Evolutionary conservation across 2,113 vertebrate species (phyloP), one percentile per base, ranked within the genome.

Genomic region (Vimba vimba): DNA sequence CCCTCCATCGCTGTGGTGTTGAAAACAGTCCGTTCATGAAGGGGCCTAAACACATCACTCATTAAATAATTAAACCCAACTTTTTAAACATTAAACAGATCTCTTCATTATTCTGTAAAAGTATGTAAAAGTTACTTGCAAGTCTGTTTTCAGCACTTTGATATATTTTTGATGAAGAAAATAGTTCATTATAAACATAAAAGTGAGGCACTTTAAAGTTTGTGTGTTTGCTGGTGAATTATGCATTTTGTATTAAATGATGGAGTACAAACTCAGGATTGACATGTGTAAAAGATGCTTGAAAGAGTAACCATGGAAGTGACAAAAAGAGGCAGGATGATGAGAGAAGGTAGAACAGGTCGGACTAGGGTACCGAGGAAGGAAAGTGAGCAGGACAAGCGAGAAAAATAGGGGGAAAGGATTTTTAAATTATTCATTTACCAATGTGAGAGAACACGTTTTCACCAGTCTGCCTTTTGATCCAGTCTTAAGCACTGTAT

Each of bases 391-490:
- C 47, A 66, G 15, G 39, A 82, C 79, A 21, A 30, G 45, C 21
- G 36, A 57, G 36, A 79, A 66, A 78, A 52, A 79, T n/a, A 68
- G 27, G 25, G 30, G 47, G 4, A 76, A 79, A 27, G 9, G 50
- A 73, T 12, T 23, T 25, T 43, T 86, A 2, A 86, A 87, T 87
- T 80, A 87, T 87, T 87, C 25, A 87, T 80, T 69, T 55, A 17
- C 74, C 64, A 27, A 74, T 62, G 55, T 75, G 66, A 87, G 4
- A 84, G 86, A 79, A 87, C 86, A 87, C n/a, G 23, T 84, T 83
- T 83, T 79, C 82, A 57, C 52, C 25, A 39, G 7, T 60, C 33
- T 36, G 50, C 30, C 76, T 80, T 78, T 62, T 73, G 75, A 78
- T 52, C 36, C 66, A 30, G 76, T 47, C 66, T 87, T 79, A 87